Conservation (phyloP, 2,888 invertebrate genomes). For the Drosophila tripunctata region DNA sequence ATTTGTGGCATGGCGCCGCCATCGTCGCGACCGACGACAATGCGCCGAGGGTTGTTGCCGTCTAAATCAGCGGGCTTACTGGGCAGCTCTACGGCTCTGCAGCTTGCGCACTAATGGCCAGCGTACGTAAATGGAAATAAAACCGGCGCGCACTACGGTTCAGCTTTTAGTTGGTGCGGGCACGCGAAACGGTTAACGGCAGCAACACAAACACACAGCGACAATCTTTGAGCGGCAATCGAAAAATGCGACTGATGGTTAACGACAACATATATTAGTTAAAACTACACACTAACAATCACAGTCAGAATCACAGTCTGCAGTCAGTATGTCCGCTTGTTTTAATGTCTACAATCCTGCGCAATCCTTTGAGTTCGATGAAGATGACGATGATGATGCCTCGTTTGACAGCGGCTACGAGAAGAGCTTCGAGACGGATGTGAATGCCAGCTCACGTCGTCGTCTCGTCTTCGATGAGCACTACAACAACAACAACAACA, state of each 20-base stretch:
- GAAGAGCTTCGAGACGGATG: slow-evolving; percentile 87
- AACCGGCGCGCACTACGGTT: slow-evolving; percentile 79
- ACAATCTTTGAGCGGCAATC: slow-evolving; percentile 22
- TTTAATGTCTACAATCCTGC: slow-evolving; percentile 67
- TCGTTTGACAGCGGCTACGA: slow-evolving; percentile 93
- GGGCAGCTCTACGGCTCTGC: slow-evolving; percentile 34
- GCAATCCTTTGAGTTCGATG: slow-evolving; percentile 81
- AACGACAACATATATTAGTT: slow-evolving; percentile 9
- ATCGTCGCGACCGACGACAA: slow-evolving; percentile 81
- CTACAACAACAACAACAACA: slow-evolving; percentile 29
- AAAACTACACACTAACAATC: slow-evolving; percentile 4
- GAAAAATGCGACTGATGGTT: slow-evolving; percentile 45
- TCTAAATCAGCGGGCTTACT: slow-evolving; percentile 74
- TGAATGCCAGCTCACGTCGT: slow-evolving; percentile 69
- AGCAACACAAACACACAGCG: slow-evolving; percentile 6
- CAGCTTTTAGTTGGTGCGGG: slow-evolving; percentile 82
- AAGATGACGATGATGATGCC: slow-evolving; percentile 85
- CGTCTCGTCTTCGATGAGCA: slow-evolving; percentile 82
- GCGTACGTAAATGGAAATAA: slow-evolving; percentile 67
- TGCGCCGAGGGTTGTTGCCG: slow-evolving; percentile 80
- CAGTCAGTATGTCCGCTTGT: slow-evolving; percentile 84
- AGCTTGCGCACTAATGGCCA: slow-evolving; percentile 61
- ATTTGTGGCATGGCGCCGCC: slow-evolving; percentile 82
- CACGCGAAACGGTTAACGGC: slow-evolving; percentile 80
- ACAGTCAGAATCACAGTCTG: too few species aligned